phyloP scores from a whole-genome alignment of 2,113 vertebrate genomes.

The Tetrao urogallus region DNA sequence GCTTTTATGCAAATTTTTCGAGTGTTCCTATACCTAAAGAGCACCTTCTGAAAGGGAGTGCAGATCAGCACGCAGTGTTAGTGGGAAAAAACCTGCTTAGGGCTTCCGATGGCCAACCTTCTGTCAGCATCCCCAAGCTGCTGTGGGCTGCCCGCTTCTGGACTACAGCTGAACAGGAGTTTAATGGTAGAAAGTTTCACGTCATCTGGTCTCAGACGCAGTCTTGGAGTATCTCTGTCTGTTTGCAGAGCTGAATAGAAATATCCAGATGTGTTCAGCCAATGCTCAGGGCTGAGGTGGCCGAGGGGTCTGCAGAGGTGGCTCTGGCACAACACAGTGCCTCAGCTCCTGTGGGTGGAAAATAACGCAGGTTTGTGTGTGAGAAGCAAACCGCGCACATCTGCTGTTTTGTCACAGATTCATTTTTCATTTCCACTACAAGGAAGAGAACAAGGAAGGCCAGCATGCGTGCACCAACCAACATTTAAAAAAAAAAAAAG shows the following conservation, averaged over 20 bases:
- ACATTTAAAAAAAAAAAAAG: not conserved
- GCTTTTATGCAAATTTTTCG: conserved; percentile 39
- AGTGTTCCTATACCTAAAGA: conserved; percentile 1
- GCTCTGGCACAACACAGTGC: not conserved
- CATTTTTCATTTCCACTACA: conserved; percentile 35
- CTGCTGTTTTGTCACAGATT: conserved; percentile 3
- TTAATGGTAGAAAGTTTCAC: conserved; percentile 31
- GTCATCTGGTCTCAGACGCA: conserved; percentile 21
- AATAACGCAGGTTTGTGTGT: not conserved
- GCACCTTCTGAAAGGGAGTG: not conserved
- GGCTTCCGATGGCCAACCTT: conserved; percentile 48
- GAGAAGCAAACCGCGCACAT: conserved; percentile 24
- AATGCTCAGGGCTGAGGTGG: not conserved
- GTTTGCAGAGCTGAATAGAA: conserved; percentile 48
- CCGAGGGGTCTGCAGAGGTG: not conserved
- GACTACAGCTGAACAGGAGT: conserved; percentile 23
- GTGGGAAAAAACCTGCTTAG: conserved; percentile 49
- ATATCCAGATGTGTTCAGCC: conserved; percentile 39
- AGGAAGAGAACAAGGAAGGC: conserved; percentile 10
- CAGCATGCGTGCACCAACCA: not conserved
- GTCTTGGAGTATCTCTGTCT: conserved; percentile 25
- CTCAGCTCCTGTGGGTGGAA: not conserved
- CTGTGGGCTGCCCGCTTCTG: conserved; percentile 30
- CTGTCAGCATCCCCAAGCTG: not conserved
- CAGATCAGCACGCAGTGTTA: not conserved